Percentiles rank a stretch among this genome's conserved stretches.
These are phyloP conservation scores for Characodon lateralis DNA, from an alignment of 2,797 vertebrate species.

Conservation along the genomic window DNA sequence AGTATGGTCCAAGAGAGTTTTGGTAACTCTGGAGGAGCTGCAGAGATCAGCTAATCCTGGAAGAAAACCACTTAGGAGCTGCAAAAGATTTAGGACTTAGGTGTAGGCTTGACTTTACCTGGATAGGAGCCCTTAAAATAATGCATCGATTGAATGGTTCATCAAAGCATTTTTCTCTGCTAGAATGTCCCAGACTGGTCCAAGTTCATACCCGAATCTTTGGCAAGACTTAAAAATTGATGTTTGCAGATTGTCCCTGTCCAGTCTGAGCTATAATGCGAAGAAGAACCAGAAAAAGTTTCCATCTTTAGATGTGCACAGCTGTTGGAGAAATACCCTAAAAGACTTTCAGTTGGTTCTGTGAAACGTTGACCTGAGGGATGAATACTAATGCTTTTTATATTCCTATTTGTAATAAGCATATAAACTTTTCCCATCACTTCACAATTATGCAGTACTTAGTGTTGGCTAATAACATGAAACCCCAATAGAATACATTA, in stretches of 20 bases:
- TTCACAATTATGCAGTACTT: background rate
- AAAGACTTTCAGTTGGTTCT: too few species aligned
- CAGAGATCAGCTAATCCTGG: background rate
- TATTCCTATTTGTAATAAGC: background rate
- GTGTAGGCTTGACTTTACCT: background rate
- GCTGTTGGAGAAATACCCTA: too few species aligned
- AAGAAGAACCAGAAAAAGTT: background rate
- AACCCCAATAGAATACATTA: background rate
- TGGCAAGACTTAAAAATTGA: background rate
- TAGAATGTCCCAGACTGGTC: background rate
- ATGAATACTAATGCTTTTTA: background rate
- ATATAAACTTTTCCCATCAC: background rate
- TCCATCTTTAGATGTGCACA: background rate
- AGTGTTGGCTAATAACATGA: background rate
- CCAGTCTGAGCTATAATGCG: background rate
- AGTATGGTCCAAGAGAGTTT: background rate
- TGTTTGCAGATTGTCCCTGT: background rate
- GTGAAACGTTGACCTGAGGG: background rate
- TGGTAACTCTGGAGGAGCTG: background rate
- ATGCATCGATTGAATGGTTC: background rate
- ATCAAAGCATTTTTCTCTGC: background rate
- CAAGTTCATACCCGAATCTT: background rate
- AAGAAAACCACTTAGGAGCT: background rate
- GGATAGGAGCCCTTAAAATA: background rate
- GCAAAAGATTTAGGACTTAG: background rate